phyloP scores from a whole-genome alignment of 2,113 vertebrate species.

The Ailuropoda melanoleuca region DNA sequence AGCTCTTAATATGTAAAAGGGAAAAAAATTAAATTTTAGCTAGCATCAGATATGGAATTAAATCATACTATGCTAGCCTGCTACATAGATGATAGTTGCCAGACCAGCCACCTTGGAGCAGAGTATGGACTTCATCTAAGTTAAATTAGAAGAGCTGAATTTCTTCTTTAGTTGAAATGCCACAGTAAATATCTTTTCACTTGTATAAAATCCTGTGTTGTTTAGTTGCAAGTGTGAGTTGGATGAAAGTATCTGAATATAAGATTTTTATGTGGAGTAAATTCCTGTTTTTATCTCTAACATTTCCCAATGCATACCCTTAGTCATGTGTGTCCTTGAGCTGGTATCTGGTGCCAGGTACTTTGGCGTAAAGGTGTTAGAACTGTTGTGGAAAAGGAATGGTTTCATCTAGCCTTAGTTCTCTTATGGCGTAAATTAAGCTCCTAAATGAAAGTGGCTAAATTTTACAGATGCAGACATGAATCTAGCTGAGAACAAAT shows the following conservation, averaged over 20 bases:
- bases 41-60: not conserved
- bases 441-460: not conserved
- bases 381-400: slow-evolving; percentile 24
- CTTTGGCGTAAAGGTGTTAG: slow-evolving; percentile 17
- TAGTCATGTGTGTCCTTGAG: slow-evolving; percentile 23
- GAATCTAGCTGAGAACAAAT: slow-evolving; percentile 35
- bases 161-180: not conserved
- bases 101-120: not conserved
- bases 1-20: not conserved
- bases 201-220: not conserved
- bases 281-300: slow-evolving; percentile 2
- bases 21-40: not conserved
- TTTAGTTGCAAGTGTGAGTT: slow-evolving; percentile 17
- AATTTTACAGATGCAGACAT: slow-evolving; percentile 29
- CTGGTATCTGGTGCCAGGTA: not conserved
- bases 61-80: not conserved
- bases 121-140: not conserved
- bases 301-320: not conserved
- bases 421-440: not conserved
- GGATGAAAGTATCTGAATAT: not conserved
- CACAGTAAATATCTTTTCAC: not conserved
- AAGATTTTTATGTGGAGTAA: slow-evolving; percentile 11
- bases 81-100: not conserved
- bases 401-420: slow-evolving; percentile 1
- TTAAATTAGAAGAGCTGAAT: not conserved